Evolutionary conservation across 2,797 vertebrate genomes (phyloP).

Genomic region (Phataginus tetradactyla): DNA sequence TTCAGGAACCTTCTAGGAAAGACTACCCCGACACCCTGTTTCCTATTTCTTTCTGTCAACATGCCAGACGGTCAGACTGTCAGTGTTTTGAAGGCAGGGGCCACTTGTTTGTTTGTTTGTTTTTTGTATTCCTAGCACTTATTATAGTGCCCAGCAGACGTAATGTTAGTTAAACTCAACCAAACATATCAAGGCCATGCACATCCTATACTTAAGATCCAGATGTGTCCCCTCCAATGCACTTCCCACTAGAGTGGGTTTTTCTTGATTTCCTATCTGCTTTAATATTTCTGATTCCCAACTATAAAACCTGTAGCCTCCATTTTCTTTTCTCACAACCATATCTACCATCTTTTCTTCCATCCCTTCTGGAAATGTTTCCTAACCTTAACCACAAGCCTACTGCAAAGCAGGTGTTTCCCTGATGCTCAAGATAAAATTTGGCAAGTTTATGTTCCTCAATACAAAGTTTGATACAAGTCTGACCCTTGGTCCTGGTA

Average conservation of each 20-base stretch:
- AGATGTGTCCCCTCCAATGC: background rate
- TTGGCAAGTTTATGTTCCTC: background rate
- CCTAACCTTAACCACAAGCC: background rate
- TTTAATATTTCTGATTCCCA: conserved; percentile 17
- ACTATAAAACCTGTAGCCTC: background rate
- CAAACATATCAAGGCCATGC: background rate
- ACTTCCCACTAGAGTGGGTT: background rate
- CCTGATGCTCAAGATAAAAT: background rate
- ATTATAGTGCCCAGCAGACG: background rate
- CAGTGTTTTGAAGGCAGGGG: background rate
- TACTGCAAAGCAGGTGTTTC: background rate
- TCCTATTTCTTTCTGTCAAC: background rate
- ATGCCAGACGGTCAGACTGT: background rate
- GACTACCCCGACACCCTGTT: background rate
- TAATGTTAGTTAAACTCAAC: background rate
- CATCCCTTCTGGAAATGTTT: background rate
- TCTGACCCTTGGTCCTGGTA: background rate
- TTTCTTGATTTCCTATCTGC: background rate
- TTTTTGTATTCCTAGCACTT: background rate
- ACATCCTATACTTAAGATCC: background rate
- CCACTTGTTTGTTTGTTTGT: background rate
- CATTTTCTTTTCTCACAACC: background rate
- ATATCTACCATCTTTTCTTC: background rate
- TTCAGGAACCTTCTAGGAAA: background rate
- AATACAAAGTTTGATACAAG: background rate